phyloP scores from a whole-genome alignment of 2,797 vertebrate species.

The Limnodromus scolopaceus region DNA sequence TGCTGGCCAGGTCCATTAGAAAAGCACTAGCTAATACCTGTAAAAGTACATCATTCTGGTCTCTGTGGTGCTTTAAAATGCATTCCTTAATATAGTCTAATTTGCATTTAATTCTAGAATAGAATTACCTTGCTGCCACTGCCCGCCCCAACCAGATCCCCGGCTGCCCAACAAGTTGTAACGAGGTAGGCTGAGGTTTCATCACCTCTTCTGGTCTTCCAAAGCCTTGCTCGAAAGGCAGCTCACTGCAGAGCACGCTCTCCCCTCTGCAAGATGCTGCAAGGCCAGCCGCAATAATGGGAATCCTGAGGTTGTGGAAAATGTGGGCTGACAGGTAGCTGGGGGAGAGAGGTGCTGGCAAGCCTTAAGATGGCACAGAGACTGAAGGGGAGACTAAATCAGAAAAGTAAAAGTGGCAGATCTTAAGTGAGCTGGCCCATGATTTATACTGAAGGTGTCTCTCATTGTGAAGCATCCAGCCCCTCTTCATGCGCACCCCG shows the following conservation, averaged over 20 bases:
- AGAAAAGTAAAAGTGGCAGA: background rate
- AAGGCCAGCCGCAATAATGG: background rate
- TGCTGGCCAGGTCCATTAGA: background rate
- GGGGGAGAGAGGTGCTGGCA: background rate
- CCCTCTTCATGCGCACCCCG: background rate
- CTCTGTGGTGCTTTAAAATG: background rate
- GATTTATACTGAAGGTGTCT: background rate
- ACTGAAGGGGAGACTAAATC: background rate
- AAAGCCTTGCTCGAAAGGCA: background rate
- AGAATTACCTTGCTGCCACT: background rate
- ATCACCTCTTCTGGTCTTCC: background rate
- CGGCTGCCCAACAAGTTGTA: background rate
- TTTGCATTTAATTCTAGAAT: background rate
- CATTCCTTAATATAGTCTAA: background rate
- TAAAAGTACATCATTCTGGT: background rate
- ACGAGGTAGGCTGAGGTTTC: background rate
- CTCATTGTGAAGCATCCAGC: background rate
- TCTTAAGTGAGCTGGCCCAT: background rate
- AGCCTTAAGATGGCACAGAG: background rate
- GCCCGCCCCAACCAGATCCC: background rate
- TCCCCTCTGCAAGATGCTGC: background rate
- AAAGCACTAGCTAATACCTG: background rate
- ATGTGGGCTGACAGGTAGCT: background rate
- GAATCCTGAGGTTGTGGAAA: background rate
- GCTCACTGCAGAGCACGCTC: background rate